Conservation (phyloP, 2,113 vertebrate genomes). For the Vulpes lagopus region DNA sequence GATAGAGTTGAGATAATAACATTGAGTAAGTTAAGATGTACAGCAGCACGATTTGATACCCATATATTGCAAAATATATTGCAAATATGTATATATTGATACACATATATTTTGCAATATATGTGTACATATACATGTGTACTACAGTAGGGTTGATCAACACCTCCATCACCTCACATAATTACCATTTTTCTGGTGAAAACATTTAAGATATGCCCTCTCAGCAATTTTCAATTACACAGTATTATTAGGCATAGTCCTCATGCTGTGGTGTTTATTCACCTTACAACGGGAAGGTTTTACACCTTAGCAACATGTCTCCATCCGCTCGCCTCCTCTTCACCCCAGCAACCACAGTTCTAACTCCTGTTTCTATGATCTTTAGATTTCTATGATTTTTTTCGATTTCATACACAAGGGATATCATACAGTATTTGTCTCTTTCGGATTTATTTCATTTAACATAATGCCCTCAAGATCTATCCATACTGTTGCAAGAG, state of each 20-base stretch:
- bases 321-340: background rate
- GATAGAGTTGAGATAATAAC: background rate
- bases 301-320: background rate
- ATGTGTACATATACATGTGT: background rate
- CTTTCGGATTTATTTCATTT: background rate
- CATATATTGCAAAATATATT: background rate
- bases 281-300: background rate
- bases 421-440: background rate
- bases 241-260: background rate
- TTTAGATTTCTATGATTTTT: background rate
- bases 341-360: background rate
- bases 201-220: background rate
- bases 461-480: background rate
- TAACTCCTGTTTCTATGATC: background rate
- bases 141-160: background rate
- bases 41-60: background rate
- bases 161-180: background rate
- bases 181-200: background rate
- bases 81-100: background rate
- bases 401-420: background rate
- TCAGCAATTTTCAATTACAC: background rate
- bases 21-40: background rate
- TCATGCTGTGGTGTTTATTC: background rate
- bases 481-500: background rate
- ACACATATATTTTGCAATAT: background rate